Evolutionary conservation across 2,888 invertebrate species (phyloP), one percentile per base, ranked within the genome.

Genomic region (Andrena dorsata): DNA sequence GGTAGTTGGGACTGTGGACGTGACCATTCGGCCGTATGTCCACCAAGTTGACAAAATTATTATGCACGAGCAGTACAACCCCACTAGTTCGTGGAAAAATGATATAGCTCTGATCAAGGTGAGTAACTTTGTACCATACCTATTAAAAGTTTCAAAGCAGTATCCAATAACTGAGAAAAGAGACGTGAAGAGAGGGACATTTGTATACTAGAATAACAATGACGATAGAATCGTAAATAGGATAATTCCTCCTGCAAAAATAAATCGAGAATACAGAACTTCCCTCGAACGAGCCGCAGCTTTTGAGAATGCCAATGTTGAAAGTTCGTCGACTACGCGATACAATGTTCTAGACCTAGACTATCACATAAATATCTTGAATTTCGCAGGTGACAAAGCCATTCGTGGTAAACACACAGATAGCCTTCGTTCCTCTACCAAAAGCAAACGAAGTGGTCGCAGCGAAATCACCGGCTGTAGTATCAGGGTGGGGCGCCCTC

Each of bases 391-490:
- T 76, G 3, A 63, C 69, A 32, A 64, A 20, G 0, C 64, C 71
- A 10, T 76, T 82, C 58, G 63, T 32, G n/a, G 16, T 2, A 28
- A 51, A 30, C 1, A n/a, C 30, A 28, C 26, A 35, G 0, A 23
- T 83, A n/a, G 41, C 64, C n/a, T 92, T 95, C 0, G 94, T 95
- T 1, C 88, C 92, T 7, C 89, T 96, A 89, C 93, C 94, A 2
- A 91, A 92, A 0, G 64, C 84, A 2, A 93, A 93, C 26, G 82
- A 84, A 35, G 64, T 51, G 5, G 41, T 90, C n/a, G 70, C 79
- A 10, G 84, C 79, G 13, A 35, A 81, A 1, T 75, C 89, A 4
- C 26, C 66, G 0, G 90, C 90, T 6, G 66, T 85, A 10, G 89
- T 91, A 58, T 90, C 91, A 49, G 91, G 92, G 58, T 91, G 91